These are phyloP conservation scores for Musca vetustissima DNA, from an alignment of 1,140 invertebrate species.

Conservation along the genomic window DNA sequence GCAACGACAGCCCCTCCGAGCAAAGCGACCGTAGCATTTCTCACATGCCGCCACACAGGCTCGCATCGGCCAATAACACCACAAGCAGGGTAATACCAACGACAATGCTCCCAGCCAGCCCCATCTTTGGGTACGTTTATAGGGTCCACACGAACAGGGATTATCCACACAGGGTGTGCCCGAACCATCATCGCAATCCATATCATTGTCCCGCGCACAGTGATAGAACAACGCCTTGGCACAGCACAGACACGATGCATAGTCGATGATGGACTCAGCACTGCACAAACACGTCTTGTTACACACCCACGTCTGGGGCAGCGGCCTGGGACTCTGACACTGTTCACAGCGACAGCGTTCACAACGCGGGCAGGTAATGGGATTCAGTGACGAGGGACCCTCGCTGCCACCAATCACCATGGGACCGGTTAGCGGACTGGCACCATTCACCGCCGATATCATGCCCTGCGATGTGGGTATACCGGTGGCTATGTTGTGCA, in stretches of 20 bases:
- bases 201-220: conserved; percentile 73
- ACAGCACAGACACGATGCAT: conserved; percentile 89
- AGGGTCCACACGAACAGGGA: conserved; percentile 81
- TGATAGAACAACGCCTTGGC: conserved; percentile 92
- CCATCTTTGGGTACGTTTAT: conserved; percentile 73
- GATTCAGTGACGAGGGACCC: conserved; percentile 54
- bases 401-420: conserved; percentile 39
- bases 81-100: conserved; percentile 81
- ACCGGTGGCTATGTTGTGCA: conserved; percentile 31
- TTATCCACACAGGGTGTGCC: conserved; percentile 74
- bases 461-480: conserved; percentile 25
- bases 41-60: conserved; percentile 78
- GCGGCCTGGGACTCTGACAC: conserved; percentile 77
- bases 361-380: conserved; percentile 84
- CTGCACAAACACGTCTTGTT: conserved; percentile 83
- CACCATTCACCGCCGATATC: conserved; percentile 29
- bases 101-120: conserved; percentile 79
- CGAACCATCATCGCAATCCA: conserved; percentile 69
- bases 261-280: conserved; percentile 82
- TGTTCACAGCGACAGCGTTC: conserved; percentile 83
- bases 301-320: conserved; percentile 87
- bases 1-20: conserved; percentile 65
- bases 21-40: conserved; percentile 76
- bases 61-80: conserved; percentile 88
- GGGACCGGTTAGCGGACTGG: conserved; percentile 33